These are phyloP conservation scores for Parapristionchus giblindavisi DNA, from an alignment of 2,888 invertebrate species.

Conservation along the genomic window DNA sequence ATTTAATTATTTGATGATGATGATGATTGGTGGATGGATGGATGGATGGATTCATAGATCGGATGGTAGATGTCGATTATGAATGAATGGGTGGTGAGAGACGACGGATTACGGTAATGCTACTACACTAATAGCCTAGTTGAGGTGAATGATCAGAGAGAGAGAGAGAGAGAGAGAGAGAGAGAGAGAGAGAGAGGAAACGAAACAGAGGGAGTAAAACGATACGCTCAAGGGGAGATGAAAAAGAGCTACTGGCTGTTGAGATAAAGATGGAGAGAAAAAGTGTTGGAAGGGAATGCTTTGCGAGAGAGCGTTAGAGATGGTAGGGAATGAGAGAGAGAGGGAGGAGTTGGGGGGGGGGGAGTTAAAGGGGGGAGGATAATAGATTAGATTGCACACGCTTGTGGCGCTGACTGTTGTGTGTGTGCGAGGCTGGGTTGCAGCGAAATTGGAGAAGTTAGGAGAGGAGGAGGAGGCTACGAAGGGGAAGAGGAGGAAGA, in stretches of 20 bases:
- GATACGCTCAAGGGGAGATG: slow-evolving; percentile 3
- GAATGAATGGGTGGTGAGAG: too few relatives aligned
- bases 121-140: too few relatives aligned
- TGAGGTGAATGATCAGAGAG: too few relatives aligned
- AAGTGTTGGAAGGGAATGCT: background rate
- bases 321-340: slow-evolving; percentile 41
- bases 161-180: slow-evolving; percentile 17
- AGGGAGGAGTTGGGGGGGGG: slow-evolving; percentile 33
- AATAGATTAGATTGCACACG: slow-evolving; percentile 24
- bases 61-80: too few relatives aligned
- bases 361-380: slow-evolving; percentile 3
- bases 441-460: background rate
- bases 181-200: slow-evolving; percentile 10
- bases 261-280: slow-evolving; percentile 14
- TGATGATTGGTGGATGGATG: too few relatives aligned
- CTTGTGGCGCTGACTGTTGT: too few relatives aligned
- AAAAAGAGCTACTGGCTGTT: slow-evolving; percentile 7
- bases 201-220: background rate
- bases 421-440: too few relatives aligned
- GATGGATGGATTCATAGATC: too few relatives aligned
- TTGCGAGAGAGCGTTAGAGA: background rate
- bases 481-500: background rate
- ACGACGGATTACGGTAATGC: too few relatives aligned
- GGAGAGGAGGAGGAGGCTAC: slow-evolving; percentile 38
- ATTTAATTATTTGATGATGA: too few relatives aligned